Evolutionary conservation across 2,113 vertebrate species (phyloP), one percentile per base, ranked within the genome.

Genomic region (Anthoscopus minutus): DNA sequence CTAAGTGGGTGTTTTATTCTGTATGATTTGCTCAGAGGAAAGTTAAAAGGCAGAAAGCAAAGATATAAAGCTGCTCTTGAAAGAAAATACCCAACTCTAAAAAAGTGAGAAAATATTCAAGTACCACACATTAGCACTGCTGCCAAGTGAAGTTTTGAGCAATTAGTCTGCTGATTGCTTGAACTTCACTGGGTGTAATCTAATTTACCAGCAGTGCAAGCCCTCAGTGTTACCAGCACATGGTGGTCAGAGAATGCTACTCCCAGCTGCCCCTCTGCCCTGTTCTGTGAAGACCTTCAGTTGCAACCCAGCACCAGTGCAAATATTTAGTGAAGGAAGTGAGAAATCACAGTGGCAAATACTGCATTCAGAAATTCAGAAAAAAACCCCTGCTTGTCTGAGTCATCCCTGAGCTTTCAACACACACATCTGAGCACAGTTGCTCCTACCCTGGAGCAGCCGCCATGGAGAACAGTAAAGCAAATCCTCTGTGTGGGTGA

Each of bases 11-110:
- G 87, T 83, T 95, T 87, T 88, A n/a, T 84, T 73, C 88, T 78
- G 64, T 71, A 74, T 1, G 0, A 31, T 56, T 88, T 90, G 64
- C 69, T 92, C 60, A 80, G 83, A 81, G 53, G 19, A 30, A 94
- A 89, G 85, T 83, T 77, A 90, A 84, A 81, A 96, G n/a, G 31
- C 45, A 90, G 82, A 96, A 88, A 93, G 77, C 81, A 92, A 89
- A 90, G 67, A 81, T 38, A 74, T 25, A 74, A 95, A 95, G 44
- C 67, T 89, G 56, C 83, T 92, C 80, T 78, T 48, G 33, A 81
- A 95, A 77, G 67, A 95, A 94, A 92, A 66, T 7, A 62, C 61
- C 87, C 78, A 42, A 54, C 81, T 79, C 72, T 56, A 56, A 54
- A 89, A 95, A 89, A 86, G 66, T 37, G 62, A 95, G 72, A 92